phyloP scores from a whole-genome alignment of 2,113 vertebrate species.

The Puma concolor region DNA sequence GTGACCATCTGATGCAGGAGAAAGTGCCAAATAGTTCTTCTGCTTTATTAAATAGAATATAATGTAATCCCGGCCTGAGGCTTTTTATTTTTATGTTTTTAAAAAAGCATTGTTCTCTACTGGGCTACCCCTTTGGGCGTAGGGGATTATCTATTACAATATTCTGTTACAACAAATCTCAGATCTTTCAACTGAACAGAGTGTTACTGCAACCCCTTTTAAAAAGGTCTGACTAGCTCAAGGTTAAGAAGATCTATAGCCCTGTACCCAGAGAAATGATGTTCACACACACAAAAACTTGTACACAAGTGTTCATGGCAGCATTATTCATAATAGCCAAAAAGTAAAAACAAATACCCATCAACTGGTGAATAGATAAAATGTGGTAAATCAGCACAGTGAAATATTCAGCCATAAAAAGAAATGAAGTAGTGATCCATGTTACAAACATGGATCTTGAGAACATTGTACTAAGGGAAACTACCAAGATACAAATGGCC shows the following conservation, averaged over 20 bases:
- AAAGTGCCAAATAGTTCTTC: slow-evolving; percentile 20
- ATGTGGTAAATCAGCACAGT: background rate
- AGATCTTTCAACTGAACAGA: slow-evolving; percentile 6
- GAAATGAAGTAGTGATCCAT: background rate
- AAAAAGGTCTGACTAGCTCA: background rate
- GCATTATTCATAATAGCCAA: slow-evolving; percentile 6
- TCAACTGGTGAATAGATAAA: background rate
- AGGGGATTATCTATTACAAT: background rate
- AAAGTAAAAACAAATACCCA: background rate
- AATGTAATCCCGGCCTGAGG: background rate
- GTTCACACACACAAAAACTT: background rate
- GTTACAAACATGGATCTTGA: background rate
- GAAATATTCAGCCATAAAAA: slow-evolving; percentile 8
- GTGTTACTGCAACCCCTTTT: background rate
- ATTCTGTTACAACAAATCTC: background rate
- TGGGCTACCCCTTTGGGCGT: background rate
- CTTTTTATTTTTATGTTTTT: background rate
- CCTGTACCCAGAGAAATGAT: background rate
- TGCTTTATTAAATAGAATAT: slow-evolving; percentile 17
- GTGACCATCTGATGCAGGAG: slow-evolving; percentile 30
- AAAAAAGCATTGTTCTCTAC: background rate
- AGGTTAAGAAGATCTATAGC: background rate
- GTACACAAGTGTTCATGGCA: background rate
- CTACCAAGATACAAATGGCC: background rate
- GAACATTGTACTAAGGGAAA: background rate